Evolutionary conservation across 2,797 vertebrate species (phyloP).

Genomic region (Simalia tracyae): DNA sequence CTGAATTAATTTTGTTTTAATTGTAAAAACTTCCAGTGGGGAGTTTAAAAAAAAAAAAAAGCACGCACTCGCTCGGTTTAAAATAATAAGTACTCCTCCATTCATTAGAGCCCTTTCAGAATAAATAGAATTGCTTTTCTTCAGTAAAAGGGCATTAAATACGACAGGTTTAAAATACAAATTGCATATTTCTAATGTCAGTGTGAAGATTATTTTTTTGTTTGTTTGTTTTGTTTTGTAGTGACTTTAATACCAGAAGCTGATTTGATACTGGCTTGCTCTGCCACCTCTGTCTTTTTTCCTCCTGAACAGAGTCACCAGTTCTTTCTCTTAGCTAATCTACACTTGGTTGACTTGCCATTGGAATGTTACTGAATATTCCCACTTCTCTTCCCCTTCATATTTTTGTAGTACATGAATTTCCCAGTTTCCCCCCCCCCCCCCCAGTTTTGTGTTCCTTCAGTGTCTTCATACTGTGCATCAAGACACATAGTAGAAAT

Average conservation of each 20-base stretch:
- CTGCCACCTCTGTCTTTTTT: conserved; percentile 28
- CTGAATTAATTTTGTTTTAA: conserved; percentile 81
- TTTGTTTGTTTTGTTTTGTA: conserved; percentile 2
- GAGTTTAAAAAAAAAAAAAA: conserved; percentile 27
- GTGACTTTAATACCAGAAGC: conserved; percentile 27
- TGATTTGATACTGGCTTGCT: conserved; percentile 16
- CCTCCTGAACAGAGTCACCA: conserved; percentile 32
- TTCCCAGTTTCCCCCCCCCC: neutral
- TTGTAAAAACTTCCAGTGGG: conserved; percentile 71
- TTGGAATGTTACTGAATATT: neutral
- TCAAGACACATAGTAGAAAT: conserved; percentile 6
- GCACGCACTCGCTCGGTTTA: conserved; percentile 52
- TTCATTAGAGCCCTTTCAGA: conserved; percentile 46
- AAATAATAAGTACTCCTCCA: conserved; percentile 60
- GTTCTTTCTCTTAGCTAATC: conserved; percentile 1
- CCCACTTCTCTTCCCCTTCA: conserved; percentile 6
- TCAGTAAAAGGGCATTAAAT: conserved; percentile 34
- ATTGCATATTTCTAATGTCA: conserved; percentile 27
- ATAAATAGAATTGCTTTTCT: conserved; percentile 57
- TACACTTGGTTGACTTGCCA: neutral
- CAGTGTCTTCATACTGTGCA: neutral
- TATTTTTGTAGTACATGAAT: neutral
- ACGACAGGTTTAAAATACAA: conserved; percentile 46
- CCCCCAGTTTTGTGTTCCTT: neutral
- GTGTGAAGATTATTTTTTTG: conserved; percentile 34